phyloP scores from a whole-genome alignment of 2,113 vertebrate genomes.

The Strix aluco region DNA sequence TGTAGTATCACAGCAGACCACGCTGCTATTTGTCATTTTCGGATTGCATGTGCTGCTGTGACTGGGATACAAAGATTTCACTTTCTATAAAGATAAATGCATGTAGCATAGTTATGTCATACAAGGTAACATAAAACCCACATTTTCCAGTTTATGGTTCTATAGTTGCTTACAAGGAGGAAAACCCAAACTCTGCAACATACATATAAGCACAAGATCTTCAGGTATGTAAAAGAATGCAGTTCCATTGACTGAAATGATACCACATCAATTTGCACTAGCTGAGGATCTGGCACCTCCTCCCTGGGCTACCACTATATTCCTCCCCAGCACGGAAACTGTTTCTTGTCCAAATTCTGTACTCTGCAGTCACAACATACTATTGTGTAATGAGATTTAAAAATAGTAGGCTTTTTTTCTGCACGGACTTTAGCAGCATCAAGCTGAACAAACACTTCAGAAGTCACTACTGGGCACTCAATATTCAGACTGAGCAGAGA shows the following conservation, averaged over 20 bases:
- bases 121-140: not conserved
- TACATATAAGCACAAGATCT: not conserved
- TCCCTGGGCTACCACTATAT: not conserved
- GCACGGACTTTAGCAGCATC: not conserved
- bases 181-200: not conserved
- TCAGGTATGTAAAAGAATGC: constrained; percentile 1
- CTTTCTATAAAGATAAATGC: not conserved
- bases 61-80: not conserved
- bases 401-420: not conserved
- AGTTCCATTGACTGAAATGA: not conserved
- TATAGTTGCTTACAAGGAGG: not conserved
- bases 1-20: constrained; percentile 3
- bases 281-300: not conserved
- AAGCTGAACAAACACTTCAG: constrained; percentile 30
- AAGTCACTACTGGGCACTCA: not conserved
- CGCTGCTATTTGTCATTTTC: not conserved
- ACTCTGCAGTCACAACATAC: not conserved
- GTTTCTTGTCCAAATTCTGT: not conserved
- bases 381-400: not conserved
- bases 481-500: not conserved
- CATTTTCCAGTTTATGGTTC: not conserved
- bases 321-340: not conserved
- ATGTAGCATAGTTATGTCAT: not conserved
- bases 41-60: not conserved
- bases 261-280: not conserved